Base-by-base conservation (phyloP, 2,113 vertebrate species). In the Plecotus auritus region DNA sequence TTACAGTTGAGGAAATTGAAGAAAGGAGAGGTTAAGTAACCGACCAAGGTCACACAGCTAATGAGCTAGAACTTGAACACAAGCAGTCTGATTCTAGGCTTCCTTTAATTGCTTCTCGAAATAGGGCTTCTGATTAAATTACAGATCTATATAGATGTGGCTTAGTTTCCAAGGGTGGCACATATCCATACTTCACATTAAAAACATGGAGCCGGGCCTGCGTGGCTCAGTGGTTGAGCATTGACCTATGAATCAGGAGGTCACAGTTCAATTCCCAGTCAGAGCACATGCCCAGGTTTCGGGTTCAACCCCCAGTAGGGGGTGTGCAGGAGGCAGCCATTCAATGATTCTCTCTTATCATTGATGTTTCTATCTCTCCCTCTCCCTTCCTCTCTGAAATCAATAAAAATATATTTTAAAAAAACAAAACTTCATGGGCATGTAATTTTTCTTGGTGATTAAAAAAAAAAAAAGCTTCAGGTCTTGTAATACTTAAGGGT, bases 391-490 rank as follows among this genome's bases (percentile, higher is more conserved):
- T 59, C 56, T 59, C 59, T 61, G 59, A 61, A 30, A 66, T 66
- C 30, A 66, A 64, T 64, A 64, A 69, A 69, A 61, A 61, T 28
- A 28, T 61, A 10, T 61, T 61, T 61, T 28, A 4, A 59, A 59
- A 59, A 59, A 10, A 28, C 23, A 70, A 90, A 93, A 37, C 16
- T n/a, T 70, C 69, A 70, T 23, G 35, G 69, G 22, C 23, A 73
- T 89, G n/a, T 61, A 35, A 37, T 90, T 94, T 92, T 90, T 81
- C 73, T 93, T 95, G 32, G 13, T 77, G 54, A 74, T 92, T 94
- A 87, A 80, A 92, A 91, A 30, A 92, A 91, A 30, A 54, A 73
- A 92, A 92, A 85, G 14, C 66, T 67, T 30, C 23, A 81, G 80
- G 32, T 87, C 32, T 90, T 78, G 2, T 40, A 78, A 73, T 91